Conservation (phyloP, 64 coral and sea anemone species). For the Stylophora pistillata region DNA sequence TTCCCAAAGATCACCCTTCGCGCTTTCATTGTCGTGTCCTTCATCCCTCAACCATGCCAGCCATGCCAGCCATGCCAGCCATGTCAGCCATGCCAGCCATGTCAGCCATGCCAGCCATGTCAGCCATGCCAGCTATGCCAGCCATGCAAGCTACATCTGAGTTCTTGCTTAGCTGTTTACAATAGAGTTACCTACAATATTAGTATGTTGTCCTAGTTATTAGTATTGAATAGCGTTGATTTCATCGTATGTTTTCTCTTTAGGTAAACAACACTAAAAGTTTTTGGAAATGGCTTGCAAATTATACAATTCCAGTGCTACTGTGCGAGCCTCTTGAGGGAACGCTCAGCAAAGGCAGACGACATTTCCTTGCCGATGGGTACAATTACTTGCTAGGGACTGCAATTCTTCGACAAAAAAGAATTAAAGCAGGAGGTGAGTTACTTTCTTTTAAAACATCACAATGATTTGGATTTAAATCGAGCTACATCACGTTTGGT, state of each 20-base stretch:
- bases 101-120: no score
- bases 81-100: no score
- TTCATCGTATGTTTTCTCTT: background rate
- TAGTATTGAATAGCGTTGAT: background rate
- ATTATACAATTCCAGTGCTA: slow-evolving; percentile 20
- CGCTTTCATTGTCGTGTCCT: no score
- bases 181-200: no score
- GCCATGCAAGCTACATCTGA: no score
- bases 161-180: no score
- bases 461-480: background rate
- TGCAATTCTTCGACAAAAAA: slow-evolving; percentile 63
- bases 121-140: no score
- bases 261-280: slow-evolving; percentile 31
- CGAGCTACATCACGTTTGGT: background rate
- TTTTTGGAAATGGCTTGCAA: slow-evolving; percentile 53
- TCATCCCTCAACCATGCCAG: no score
- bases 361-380: slow-evolving; percentile 36
- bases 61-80: no score
- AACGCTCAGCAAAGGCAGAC: slow-evolving; percentile 9
- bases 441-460: background rate
- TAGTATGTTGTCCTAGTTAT: background rate
- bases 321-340: background rate
- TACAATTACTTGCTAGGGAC: slow-evolving; percentile 41
- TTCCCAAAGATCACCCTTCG: no score
- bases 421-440: slow-evolving; percentile 37